Base-by-base conservation (phyloP, 2,888 invertebrate genomes). In the Drosophila longiperda region DNA sequence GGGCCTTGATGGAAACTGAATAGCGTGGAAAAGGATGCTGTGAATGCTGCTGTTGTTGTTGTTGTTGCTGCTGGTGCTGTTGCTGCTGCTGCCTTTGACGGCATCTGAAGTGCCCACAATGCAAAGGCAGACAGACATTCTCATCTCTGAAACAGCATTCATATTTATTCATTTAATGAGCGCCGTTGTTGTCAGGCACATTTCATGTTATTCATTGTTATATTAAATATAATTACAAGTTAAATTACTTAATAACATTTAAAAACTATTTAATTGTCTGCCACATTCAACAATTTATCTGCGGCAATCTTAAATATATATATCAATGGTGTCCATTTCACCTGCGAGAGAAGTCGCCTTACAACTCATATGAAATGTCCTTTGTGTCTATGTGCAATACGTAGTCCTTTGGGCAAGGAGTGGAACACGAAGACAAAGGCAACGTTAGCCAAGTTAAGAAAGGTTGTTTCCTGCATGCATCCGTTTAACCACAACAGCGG, bases 21-120 rank as follows among this genome's bases (percentile, higher is more conserved):
- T 36, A 34, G 17, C 15, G 55, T 23, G 32, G 33, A 33, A 6
- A 38, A 62, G 34, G 20, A 23, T 36, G 54, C n/a, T 11, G 50
- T n/a, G 34, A 52, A 50, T 29, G 63, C 17, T 45, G 17, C 20
- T 34, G 42, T 73, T 82, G 72, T 26, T 33, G 33, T 8, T 50
- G 33, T 5, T 40, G 23, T 23, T 33, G 50, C 26, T 26, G 12
- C 73, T 78, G 72, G 26, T 33, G 33, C 12, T 50, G 33, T 5
- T 40, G n/a, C 32, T 33, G 50, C 26, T 29, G 12, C 77, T 80
- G 76, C 34, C 52, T 45, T 66, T 83, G 89, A 80, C 75, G 67
- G 62, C 59, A 63, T 57, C 62, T 78, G 72, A 87, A 79, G 74
- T 73, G 82, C 57, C 55, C 74, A 84, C 82, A 89, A 85, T 73